These are phyloP conservation scores for Eupithecia subumbrata DNA, from an alignment of 2,888 invertebrate species.

Conservation along the genomic window DNA sequence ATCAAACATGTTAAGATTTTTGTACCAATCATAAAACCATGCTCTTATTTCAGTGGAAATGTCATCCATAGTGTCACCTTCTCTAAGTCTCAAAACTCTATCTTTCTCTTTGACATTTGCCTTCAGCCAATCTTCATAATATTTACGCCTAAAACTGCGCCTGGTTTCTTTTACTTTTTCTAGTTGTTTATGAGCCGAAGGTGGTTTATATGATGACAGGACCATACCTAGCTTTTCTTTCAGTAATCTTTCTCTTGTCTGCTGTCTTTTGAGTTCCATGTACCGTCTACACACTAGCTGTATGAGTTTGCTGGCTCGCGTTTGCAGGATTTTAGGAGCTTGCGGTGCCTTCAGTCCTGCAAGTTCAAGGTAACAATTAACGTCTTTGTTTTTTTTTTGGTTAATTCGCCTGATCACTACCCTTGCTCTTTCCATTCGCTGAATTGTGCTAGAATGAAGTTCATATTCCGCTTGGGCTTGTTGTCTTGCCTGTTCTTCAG, in stretches of 20 bases:
- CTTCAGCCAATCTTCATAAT: conserved; percentile 74
- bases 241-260: conserved; percentile 67
- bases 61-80: conserved; percentile 87
- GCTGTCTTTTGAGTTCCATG: conserved; percentile 67
- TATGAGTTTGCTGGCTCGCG: conserved; percentile 63
- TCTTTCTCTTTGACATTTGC: conserved; percentile 78
- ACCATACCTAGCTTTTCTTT: conserved; percentile 83
- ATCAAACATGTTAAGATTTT: conserved; percentile 84
- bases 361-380: conserved; percentile 68
- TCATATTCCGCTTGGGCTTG: conserved; percentile 61
- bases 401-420: conserved; percentile 49
- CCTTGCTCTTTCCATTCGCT: conserved; percentile 74
- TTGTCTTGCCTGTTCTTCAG: conserved; percentile 61
- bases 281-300: conserved; percentile 72
- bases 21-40: conserved; percentile 89
- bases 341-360: conserved; percentile 68
- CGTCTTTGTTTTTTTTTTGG: conserved; percentile 65
- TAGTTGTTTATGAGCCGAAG: conserved; percentile 73
- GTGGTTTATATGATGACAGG: conserved; percentile 77
- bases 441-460: conserved; percentile 62
- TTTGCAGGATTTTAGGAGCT: conserved; percentile 54
- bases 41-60: conserved; percentile 89
- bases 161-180: conserved; percentile 75
- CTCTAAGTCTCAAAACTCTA: conserved; percentile 76
- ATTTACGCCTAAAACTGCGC: conserved; percentile 72